Evolutionary conservation across 2,888 invertebrate species (phyloP), one percentile per base, ranked within the genome.

Genomic region (Drosophila ezoana): DNA sequence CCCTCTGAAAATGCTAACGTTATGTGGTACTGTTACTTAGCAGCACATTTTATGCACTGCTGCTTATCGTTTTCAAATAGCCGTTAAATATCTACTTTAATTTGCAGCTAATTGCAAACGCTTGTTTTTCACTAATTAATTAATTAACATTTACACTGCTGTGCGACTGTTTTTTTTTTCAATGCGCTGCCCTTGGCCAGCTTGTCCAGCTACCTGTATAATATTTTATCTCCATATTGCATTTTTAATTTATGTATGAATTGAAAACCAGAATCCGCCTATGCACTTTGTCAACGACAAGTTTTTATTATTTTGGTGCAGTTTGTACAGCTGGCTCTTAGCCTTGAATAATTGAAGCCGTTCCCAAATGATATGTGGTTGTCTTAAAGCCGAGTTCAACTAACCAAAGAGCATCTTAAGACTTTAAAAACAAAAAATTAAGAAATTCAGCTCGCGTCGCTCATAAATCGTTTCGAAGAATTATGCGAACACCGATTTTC

Each of bases 81-180:
- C 16, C 40, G 41, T 49, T 66, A 41, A 54, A 43, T n/a, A 33
- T 38, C 20, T 20, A 14, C 38, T 66, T 63, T 51, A 32, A 61
- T 33, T 63, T 49, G 35, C 18, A 49, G 44, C 48, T 66, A 76
- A 73, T 69, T 67, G 61, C 58, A 38, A 51, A 49, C 45, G 43
- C 52, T 63, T 61, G 67, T 70, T 59, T 64, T 66, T 63, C 35
- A 48, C 62, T 80, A 80, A 81, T 80, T 72, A 70, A 72, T 61
- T 64, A 83, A 79, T 80, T 83, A 82, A 56, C 79, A 84, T 80
- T 74, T 72, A 44, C 78, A 65, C 52, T 68, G 64, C 72, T 65
- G 73, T 64, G 79, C 51, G 69, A 74, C 71, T 3, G 2, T 20
- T 56, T 43, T 28, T 47, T 41, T 38, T 32, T 47, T 32, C 14